Conservation (phyloP, 2,113 vertebrate species). For the Arothron firmamentum region DNA sequence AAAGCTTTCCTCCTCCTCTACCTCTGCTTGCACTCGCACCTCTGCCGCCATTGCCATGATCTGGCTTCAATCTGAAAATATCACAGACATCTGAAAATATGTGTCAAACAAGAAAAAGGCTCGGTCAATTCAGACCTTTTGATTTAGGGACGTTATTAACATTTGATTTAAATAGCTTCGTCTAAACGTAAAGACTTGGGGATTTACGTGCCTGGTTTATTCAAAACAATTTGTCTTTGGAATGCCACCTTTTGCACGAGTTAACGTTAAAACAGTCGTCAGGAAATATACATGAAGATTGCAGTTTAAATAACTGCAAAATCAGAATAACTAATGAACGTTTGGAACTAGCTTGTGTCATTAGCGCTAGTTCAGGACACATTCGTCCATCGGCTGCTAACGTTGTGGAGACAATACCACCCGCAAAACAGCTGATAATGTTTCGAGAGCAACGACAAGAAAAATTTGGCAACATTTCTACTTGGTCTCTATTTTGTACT, state of each 20-base stretch:
- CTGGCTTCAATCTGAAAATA: background rate
- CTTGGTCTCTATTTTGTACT: background rate
- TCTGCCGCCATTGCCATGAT: slow-evolving; percentile 88
- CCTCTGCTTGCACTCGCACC: slow-evolving; percentile 69
- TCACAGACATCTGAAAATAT: no score
- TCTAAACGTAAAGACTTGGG: no score
- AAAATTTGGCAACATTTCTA: background rate
- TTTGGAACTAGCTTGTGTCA: background rate
- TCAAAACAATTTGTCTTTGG: no score
- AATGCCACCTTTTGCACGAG: no score
- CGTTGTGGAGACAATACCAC: background rate
- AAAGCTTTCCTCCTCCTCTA: slow-evolving; percentile 88
- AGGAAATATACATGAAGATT: no score
- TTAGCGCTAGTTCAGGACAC: background rate
- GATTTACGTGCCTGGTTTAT: no score
- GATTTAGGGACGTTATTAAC: background rate
- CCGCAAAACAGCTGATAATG: background rate
- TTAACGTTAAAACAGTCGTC: no score
- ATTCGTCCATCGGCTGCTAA: background rate
- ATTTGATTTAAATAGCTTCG: no score
- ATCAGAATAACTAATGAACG: background rate
- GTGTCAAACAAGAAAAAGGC: background rate
- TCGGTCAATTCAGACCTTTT: background rate
- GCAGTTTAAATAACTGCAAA: no score
- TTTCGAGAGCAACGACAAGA: background rate